phyloP scores from a whole-genome alignment of 2,113 vertebrate genomes.

The Passer montanus region DNA sequence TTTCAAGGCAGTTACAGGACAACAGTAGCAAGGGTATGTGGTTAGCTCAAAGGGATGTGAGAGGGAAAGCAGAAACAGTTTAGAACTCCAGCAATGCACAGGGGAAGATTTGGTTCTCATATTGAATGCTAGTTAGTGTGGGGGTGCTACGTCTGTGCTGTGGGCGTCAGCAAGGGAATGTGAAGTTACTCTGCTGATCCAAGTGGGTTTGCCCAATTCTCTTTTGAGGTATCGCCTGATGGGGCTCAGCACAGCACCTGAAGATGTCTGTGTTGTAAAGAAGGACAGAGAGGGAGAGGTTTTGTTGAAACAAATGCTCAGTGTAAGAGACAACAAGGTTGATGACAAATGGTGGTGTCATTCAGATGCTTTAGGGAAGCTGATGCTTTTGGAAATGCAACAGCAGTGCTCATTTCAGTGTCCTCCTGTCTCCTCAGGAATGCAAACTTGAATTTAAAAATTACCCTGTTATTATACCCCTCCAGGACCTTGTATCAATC shows the following conservation, averaged over 20 bases:
- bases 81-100: background rate
- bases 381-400: background rate
- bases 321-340: background rate
- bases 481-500: background rate
- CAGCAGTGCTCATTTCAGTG: background rate
- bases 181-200: background rate
- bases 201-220: background rate
- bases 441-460: background rate
- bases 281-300: background rate
- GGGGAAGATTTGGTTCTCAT: background rate
- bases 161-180: accelerated
- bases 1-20: slow-evolving; percentile 38
- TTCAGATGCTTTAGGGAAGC: background rate
- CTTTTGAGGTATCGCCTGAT: background rate
- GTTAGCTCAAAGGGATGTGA: slow-evolving; percentile 65
- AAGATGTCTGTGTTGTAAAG: background rate
- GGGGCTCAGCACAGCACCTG: background rate
- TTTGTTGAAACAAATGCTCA: background rate
- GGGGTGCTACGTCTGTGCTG: accelerated
- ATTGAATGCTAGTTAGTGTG: background rate
- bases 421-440: background rate
- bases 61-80: slow-evolving; percentile 66
- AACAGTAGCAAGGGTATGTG: slow-evolving; percentile 1
- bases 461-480: background rate
- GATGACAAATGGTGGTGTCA: background rate